Base-by-base conservation (phyloP, 2,797 vertebrate genomes). In the Poecilia wingei region DNA sequence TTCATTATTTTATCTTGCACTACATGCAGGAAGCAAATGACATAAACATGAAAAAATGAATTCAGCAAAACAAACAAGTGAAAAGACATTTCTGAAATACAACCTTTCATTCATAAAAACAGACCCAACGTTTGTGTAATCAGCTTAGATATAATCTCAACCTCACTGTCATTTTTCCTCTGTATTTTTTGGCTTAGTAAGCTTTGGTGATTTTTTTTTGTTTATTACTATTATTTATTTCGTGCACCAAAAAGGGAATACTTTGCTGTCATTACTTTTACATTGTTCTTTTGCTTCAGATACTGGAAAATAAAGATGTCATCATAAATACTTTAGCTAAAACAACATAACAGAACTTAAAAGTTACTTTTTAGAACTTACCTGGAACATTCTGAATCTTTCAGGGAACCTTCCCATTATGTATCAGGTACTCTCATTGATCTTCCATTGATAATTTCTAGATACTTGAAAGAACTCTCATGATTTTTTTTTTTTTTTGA, bases 211-310 rank as follows among this genome's bases (percentile, higher is more conserved):
- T 79, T 83, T 12, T 22, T 4, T 22, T 51, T 80, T n/a, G n/a
- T 69, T 18, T 9, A 75, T 92, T 4, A 28, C 31, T 13, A 13
- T 31, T 59, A 87, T 94, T 95, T 92, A 91, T 92, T 88, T 70
- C 39, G 43, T 79, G 79, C 31, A 14, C 79, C 72, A 76, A 71
- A 85, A 77, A 83, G 49, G 43, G 76, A 61, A 79, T 46, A 77
- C 28, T 82, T 74, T n/a, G 49, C 61, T 82, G 82, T 61, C 6
- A 68, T 79, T 49, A 69, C 69, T 79, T 86, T 53, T 81, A 74
- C 47, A 68, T 75, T 72, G 69, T 69, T 22, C 20, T 76, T 91
- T 61, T 84, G 61, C 59, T 87, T 89, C 82, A 70, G 76, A 84
- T 18, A 45, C 82, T 88, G 72, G 64, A 69, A 77, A 71, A 77